These are phyloP conservation scores for Litoditis marina DNA, from an alignment of 2,888 invertebrate species.

Conservation along the genomic window DNA sequence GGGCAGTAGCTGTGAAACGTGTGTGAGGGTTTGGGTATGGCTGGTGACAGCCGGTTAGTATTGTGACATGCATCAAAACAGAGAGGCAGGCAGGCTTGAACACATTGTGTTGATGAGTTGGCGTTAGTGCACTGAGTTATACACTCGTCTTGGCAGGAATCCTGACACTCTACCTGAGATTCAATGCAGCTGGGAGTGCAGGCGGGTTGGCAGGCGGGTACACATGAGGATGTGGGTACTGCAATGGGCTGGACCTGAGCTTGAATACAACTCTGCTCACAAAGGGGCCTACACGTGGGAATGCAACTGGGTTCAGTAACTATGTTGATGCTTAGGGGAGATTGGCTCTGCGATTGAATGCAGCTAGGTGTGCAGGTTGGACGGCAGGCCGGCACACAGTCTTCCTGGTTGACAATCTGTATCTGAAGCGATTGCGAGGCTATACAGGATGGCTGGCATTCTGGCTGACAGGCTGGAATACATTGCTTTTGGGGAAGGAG, in stretches of 20 bases:
- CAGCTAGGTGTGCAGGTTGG: constrained; percentile 22
- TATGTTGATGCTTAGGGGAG: background rate
- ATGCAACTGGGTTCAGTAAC: constrained; percentile 9
- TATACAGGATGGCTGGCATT: background rate
- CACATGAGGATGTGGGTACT: background rate
- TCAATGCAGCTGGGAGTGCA: background rate
- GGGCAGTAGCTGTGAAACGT: background rate
- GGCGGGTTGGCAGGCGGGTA: constrained; percentile 1
- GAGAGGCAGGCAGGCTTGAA: constrained; percentile 4
- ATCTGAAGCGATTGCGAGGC: background rate
- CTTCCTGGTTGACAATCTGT: background rate
- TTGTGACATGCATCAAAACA: background rate
- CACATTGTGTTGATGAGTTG: background rate
- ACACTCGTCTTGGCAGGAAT: background rate
- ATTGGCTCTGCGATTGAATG: constrained; percentile 6
- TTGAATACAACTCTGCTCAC: constrained; percentile 11
- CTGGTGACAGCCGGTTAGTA: background rate
- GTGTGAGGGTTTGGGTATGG: background rate
- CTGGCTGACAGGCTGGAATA: background rate
- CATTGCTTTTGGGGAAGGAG: background rate
- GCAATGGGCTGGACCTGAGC: background rate
- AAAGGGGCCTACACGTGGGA: constrained; percentile 28
- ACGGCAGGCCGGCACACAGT: constrained; percentile 24
- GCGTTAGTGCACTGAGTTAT: background rate
- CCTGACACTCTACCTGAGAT: background rate